phyloP scores from a whole-genome alignment of 2,113 vertebrate genomes.

The Mobula hypostoma region DNA sequence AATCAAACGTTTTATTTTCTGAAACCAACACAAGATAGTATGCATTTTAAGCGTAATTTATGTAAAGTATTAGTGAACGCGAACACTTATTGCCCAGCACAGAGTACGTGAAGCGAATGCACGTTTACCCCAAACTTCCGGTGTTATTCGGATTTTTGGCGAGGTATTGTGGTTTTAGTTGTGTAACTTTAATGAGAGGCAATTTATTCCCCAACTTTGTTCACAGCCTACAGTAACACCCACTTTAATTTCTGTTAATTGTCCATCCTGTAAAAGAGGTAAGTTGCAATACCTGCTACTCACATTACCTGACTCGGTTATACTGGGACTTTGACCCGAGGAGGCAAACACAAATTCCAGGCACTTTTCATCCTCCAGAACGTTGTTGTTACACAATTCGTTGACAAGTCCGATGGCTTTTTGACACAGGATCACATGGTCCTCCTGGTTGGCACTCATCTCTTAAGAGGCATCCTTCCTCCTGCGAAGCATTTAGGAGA shows the following conservation, averaged over 20 bases:
- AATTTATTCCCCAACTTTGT: not conserved
- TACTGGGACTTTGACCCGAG: slow-evolving; percentile 51
- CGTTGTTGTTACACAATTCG: slow-evolving; percentile 52
- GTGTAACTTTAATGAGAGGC: not conserved
- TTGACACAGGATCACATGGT: slow-evolving; percentile 49
- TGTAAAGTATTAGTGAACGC: not conserved
- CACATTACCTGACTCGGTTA: slow-evolving; percentile 57
- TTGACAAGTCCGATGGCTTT: slow-evolving; percentile 53
- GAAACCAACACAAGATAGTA: not conserved
- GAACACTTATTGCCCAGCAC: no score
- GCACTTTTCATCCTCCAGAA: slow-evolving; percentile 56
- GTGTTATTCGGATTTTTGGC: not conserved
- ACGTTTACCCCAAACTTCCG: not conserved
- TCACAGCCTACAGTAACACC: not conserved
- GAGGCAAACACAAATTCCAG: slow-evolving; percentile 54
- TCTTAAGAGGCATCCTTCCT: slow-evolving; percentile 51
- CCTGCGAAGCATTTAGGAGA: not conserved
- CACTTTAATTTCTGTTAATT: not conserved
- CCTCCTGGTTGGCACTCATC: slow-evolving; percentile 52
- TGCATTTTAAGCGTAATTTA: not conserved
- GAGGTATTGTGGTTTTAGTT: not conserved
- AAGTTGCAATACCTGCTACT: no score
- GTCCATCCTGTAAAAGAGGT: not conserved
- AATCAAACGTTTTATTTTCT: not conserved
- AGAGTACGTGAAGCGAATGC: no score